Evolutionary conservation across 1,140 invertebrate species (phyloP).

Genomic region (Achatina immaculata): DNA sequence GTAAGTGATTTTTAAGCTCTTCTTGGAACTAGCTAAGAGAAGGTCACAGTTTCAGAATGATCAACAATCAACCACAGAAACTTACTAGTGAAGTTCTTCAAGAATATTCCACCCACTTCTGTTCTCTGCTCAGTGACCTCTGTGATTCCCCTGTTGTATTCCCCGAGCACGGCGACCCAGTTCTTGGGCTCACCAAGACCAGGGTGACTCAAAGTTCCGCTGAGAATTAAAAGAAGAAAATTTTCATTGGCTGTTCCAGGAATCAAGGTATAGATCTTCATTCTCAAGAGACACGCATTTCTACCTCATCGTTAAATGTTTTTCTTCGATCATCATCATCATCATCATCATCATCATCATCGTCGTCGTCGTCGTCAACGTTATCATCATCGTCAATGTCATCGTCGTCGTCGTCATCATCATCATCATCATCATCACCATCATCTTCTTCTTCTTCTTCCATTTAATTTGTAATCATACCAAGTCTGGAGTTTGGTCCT

Average conservation of each 20-base stretch:
- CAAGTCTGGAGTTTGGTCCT: too few species aligned
- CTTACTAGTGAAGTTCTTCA: constrained; percentile 5
- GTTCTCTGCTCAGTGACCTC: constrained; percentile 49
- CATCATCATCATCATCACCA: not conserved
- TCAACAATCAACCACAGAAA: too few species aligned
- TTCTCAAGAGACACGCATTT: too few species aligned
- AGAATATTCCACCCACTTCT: constrained; percentile 42
- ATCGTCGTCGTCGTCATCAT: constrained; percentile 30
- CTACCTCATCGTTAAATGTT: too few species aligned
- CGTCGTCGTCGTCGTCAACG: constrained; percentile 27
- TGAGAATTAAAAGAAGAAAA: not conserved
- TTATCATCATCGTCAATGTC: constrained; percentile 20
- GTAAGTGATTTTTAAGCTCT: too few species aligned
- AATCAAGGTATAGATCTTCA: too few species aligned
- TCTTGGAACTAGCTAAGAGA: too few species aligned
- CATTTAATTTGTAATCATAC: too few species aligned
- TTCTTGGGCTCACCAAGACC: constrained; percentile 31
- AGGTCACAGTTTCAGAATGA: too few species aligned
- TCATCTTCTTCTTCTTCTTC: not conserved
- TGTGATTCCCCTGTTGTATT: constrained; percentile 71
- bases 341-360: constrained; percentile 43
- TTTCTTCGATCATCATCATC: constrained; percentile 33
- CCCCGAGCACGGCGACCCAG: constrained; percentile 73
- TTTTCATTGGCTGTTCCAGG: too few species aligned
- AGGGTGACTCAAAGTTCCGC: constrained; percentile 10